Percentiles rank a stretch among this genome's conserved stretches.
These are phyloP conservation scores for Clistopyga incitator DNA, from an alignment of 2,888 invertebrate genomes.

Conservation along the genomic window DNA sequence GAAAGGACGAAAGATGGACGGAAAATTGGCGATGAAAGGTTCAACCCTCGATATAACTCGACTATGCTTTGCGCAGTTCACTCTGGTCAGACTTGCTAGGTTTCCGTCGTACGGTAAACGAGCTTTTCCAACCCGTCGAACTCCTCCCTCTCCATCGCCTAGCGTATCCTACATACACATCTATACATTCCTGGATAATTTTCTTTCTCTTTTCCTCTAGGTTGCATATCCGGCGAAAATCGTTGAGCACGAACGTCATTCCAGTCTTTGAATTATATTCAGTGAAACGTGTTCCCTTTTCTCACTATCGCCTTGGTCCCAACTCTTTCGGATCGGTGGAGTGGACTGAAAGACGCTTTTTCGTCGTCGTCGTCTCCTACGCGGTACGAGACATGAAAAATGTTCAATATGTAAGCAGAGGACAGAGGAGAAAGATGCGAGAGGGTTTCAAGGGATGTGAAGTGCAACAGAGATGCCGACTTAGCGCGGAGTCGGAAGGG, in stretches of 20 bases:
- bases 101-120: conserved; percentile 33
- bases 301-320: background rate
- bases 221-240: conserved; percentile 3
- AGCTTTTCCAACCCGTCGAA: conserved; percentile 11
- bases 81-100: conserved; percentile 47
- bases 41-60: conserved; percentile 52
- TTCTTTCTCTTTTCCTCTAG: conserved; percentile 16
- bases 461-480: conserved; percentile 8
- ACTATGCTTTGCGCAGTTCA: conserved; percentile 50
- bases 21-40: conserved; percentile 59
- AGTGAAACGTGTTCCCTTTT: conserved; percentile 27
- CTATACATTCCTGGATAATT: conserved; percentile 14
- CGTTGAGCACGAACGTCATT: background rate
- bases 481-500: background rate
- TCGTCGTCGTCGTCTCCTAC: conserved; percentile 28
- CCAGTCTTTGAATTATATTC: conserved; percentile 11
- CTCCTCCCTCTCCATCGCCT: background rate
- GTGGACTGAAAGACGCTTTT: conserved; percentile 52
- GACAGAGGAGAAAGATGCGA: background rate
- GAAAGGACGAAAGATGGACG: conserved; percentile 44
- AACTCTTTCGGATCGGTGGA: conserved; percentile 27
- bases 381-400: conserved; percentile 55
- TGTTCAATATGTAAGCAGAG: conserved; percentile 66
- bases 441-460: conserved; percentile 10
- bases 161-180: background rate